Evolutionary conservation across 2,888 invertebrate genomes (phyloP), one percentile per base, ranked within the genome.

Genomic region (Dryobota labecula): DNA sequence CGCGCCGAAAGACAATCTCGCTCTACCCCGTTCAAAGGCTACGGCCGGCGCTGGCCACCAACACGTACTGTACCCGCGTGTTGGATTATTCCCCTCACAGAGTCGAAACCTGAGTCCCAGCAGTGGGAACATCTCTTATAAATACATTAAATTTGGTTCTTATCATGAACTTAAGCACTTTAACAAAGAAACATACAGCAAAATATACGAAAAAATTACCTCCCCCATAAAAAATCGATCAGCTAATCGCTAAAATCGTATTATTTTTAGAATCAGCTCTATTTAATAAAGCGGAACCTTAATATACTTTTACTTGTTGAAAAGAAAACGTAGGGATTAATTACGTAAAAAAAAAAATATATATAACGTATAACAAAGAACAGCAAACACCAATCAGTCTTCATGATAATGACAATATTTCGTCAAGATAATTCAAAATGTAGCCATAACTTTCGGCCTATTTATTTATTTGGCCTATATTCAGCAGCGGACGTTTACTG

Each of bases 381-480:
- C 15, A 36, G 27, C 36, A 8, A 24, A 36, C 15, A 45, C 18
- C 5, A 65, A 69, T 69, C 66, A 1, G 0, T 20, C 9, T 20
- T 33, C 6, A 41, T 8, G 7, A 7, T 27, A 47, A 30, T 8
- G 27, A 41, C 11, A 70, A 30, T 24, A 36, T n/a, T 54, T 45
- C 36, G 27, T 54, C 18, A 45, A 18, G 8, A 15, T 47, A 6
- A 38, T 18, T 27, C 20, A 47, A 38, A 68, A 45, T 33, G 18
- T 30, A 70, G 70, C 70, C 62, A 71, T 61, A 11, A 24, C 7
- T 24, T 2, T 1, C 2, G 72, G 71, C 71, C 71, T 47, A 13
- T 72, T 72, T 8, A 33, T 54, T 71, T 63, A 13, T 51, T 57
- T 30, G 57, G 61, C 71, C 74, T 57, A 2, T 69, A 69, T 69